A percentile compares a stretch with the other conserved stretches of the same genome.
phyloP scores from a whole-genome alignment of 2,888 invertebrate genomes.

The Pristionchus maxplancki region DNA sequence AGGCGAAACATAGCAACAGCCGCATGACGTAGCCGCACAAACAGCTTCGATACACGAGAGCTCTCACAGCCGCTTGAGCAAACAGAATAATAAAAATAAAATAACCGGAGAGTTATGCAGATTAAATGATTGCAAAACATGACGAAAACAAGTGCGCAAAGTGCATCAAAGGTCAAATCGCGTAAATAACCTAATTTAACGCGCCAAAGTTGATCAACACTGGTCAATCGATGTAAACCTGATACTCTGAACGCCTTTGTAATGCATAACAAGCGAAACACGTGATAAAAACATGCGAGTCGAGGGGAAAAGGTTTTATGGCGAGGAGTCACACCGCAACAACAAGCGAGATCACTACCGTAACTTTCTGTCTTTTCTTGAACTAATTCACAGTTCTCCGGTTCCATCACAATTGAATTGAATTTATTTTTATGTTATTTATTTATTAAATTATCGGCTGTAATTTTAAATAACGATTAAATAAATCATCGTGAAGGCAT shows the following conservation, averaged over 20 bases:
- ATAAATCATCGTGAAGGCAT: neutral
- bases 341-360: neutral
- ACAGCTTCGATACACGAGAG: conserved; percentile 33
- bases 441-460: neutral
- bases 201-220: neutral
- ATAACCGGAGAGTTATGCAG: too few relatives aligned
- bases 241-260: neutral
- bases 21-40: conserved; percentile 29
- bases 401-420: neutral
- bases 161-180: neutral
- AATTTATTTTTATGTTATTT: neutral
- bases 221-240: neutral
- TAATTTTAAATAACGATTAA: neutral
- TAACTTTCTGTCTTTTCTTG: too few relatives aligned
- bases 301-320: neutral
- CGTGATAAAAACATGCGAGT: conserved; percentile 35
- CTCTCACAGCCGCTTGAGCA: neutral
- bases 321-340: neutral
- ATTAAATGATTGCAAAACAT: conserved; percentile 24
- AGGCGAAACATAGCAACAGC: conserved; percentile 38
- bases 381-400: neutral
- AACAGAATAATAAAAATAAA: conserved; percentile 3
- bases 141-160: conserved; percentile 19
- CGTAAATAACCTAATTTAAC: neutral
- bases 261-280: neutral